These are phyloP conservation scores for Vanessa tameamea DNA, from an alignment of 1,140 invertebrate species.

Conservation along the genomic window DNA sequence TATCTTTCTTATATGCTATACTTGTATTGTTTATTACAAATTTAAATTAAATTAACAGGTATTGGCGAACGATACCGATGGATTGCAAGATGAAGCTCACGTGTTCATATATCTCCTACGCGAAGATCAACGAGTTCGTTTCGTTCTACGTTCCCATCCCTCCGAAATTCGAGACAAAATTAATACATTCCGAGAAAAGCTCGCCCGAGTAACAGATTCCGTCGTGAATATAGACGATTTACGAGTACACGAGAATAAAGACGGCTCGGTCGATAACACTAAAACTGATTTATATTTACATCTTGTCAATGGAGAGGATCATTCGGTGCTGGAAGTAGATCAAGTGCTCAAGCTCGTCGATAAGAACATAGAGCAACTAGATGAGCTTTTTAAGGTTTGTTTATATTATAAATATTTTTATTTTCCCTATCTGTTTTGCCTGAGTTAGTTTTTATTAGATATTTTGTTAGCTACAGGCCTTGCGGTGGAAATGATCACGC, in stretches of 20 bases:
- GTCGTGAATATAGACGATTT: constrained; percentile 97
- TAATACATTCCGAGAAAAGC: constrained; percentile 88
- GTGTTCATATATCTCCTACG: constrained; percentile 95
- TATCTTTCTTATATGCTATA: too few relatives aligned
- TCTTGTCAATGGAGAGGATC: constrained; percentile 92
- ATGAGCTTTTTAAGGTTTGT: constrained; percentile 91
- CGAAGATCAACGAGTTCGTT: constrained; percentile 95
- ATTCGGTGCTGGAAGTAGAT: constrained; percentile 94
- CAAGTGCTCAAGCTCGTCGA: constrained; percentile 93
- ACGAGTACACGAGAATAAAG: constrained; percentile 94
- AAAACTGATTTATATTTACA: constrained; percentile 97
- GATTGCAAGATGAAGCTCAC: constrained; percentile 88
- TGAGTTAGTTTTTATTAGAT: too few relatives aligned
- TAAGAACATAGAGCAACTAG: constrained; percentile 93
- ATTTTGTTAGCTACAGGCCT: too few relatives aligned
- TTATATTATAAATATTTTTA: background rate
- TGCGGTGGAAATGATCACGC: too few relatives aligned
- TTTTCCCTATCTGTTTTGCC: background rate
- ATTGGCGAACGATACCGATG: constrained; percentile 91
- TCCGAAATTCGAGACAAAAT: constrained; percentile 91
- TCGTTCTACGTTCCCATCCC: constrained; percentile 94
- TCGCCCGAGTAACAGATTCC: constrained; percentile 90
- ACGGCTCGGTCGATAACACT: constrained; percentile 95
- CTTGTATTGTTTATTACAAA: background rate
- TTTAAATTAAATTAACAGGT: constrained; percentile 78